Percentiles rank a stretch among this genome's conserved stretches.
Conservation (phyloP, 1,140 invertebrate species). For the Sycophila sp. region DNA sequence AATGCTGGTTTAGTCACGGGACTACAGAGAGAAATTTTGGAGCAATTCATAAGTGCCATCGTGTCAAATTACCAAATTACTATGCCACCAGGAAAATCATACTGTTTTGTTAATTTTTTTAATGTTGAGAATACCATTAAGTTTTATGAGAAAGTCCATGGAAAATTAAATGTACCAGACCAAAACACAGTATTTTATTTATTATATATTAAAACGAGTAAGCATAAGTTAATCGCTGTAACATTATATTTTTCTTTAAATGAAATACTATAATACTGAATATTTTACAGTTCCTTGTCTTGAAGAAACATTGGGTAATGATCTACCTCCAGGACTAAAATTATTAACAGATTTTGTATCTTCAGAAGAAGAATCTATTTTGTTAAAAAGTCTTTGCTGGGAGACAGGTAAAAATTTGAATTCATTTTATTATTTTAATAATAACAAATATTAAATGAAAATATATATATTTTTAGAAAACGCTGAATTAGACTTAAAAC, state of each 20-base stretch:
- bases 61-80: constrained; percentile 64
- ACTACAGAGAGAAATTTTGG: constrained; percentile 71
- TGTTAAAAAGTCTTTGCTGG: constrained; percentile 75
- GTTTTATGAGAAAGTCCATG: constrained; percentile 69
- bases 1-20: constrained; percentile 83
- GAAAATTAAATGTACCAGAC: constrained; percentile 65
- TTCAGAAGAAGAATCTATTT: constrained; percentile 74
- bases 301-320: constrained; percentile 46
- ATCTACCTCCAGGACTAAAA: constrained; percentile 76
- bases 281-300: constrained; percentile 59
- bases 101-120: constrained; percentile 75
- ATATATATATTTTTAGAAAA: constrained; percentile 39
- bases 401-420: constrained; percentile 38
- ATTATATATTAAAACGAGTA: constrained; percentile 70
- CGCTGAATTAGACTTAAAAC: constrained; percentile 73
- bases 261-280: background rate
- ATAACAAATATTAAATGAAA: background rate
- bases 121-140: constrained; percentile 62
- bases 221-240: background rate
- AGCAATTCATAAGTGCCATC: constrained; percentile 67
- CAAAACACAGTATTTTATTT: constrained; percentile 73
- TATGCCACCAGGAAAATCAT: constrained; percentile 79
- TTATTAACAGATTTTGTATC: constrained; percentile 81
- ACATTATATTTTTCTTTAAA: no score
- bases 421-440: background rate